Evolutionary conservation across 2,797 vertebrate genomes (phyloP), one percentile per base, ranked within the genome.

Genomic region (Dendrocincla fuliginosa): DNA sequence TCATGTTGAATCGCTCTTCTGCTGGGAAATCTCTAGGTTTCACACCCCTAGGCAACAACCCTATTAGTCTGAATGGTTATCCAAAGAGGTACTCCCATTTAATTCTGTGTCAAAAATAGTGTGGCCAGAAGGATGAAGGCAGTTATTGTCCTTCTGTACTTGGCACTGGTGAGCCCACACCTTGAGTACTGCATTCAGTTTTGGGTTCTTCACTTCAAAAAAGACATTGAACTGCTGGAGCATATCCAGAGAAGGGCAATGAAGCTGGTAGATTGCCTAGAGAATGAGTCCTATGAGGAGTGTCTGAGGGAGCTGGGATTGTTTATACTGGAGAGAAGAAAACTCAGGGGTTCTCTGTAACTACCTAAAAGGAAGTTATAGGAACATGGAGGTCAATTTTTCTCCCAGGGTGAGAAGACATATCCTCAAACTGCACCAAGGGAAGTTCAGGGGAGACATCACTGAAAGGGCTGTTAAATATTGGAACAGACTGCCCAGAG

Each of bases 31-130:
- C 13, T 76, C 16, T 56, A 56, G 27, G 13, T 82, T 63, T 69
- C 28, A 50, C 28, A 44, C 6, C 4, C 17, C 7, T 17, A 39
- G 0, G 13, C 11, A 81, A 14, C 24, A 63, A 37, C 2, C 0
- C 7, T 2, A 4, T 44, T 60, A 35, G 5, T 41, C 15, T 25
- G 11, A 77, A 77, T 20, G 23, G 5, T 69, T 73, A 33, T 57
- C 39, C 0, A 0, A 39, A 79, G 8, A 42, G 4, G 10, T 76
- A 4, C 1, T 80, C 15, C 19, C 9, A 2, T 23, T 53, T 28
- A 32, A 49, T 60, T 89, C 61, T 19, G 3, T 49, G 41, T 49
- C 35, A 76, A 37, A 63, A 69, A 56, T 14, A 42, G 4, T 49
- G 55, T 30, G 10, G 11, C 7, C 49, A 37, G 27, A 68, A 76